phyloP scores from a whole-genome alignment of 2,888 invertebrate genomes.

The Luffia ferchaultella region DNA sequence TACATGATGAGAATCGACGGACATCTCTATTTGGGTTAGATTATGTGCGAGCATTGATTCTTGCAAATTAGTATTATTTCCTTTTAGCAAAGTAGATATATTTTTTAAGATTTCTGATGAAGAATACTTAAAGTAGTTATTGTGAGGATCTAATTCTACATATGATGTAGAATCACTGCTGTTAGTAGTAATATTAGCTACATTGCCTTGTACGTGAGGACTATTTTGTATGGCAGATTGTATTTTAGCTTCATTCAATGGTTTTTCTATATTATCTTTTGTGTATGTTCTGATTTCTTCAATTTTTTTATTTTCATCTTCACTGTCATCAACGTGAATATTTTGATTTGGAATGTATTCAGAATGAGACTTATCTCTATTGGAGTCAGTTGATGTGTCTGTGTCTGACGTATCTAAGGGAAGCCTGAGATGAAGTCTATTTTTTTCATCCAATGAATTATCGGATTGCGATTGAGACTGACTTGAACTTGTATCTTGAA shows the following conservation, averaged over 20 bases:
- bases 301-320: slow-evolving; percentile 19
- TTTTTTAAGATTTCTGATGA: slow-evolving; percentile 21
- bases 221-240: slow-evolving; percentile 10
- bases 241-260: slow-evolving; percentile 14
- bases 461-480: slow-evolving; percentile 41
- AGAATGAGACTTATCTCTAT: slow-evolving; percentile 44
- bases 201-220: neutral
- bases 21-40: neutral
- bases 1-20: neutral
- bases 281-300: slow-evolving; percentile 9
- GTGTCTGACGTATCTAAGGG: slow-evolving; percentile 54
- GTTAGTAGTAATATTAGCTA: neutral
- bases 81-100: neutral
- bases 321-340: slow-evolving; percentile 22
- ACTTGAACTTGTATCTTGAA: slow-evolving; percentile 23
- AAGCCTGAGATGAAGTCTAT: slow-evolving; percentile 43
- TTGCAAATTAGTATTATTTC: neutral
- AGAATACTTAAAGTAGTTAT: slow-evolving; percentile 23
- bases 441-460: slow-evolving; percentile 54
- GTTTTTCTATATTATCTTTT: slow-evolving; percentile 13
- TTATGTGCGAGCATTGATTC: neutral
- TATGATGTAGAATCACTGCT: slow-evolving; percentile 56
- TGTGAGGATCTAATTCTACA: slow-evolving; percentile 43
- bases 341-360: slow-evolving; percentile 53
- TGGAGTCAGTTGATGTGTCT: slow-evolving; percentile 53